phyloP scores from a whole-genome alignment of 1,140 invertebrate species.

The Oryzaephilus surinamensis region DNA sequence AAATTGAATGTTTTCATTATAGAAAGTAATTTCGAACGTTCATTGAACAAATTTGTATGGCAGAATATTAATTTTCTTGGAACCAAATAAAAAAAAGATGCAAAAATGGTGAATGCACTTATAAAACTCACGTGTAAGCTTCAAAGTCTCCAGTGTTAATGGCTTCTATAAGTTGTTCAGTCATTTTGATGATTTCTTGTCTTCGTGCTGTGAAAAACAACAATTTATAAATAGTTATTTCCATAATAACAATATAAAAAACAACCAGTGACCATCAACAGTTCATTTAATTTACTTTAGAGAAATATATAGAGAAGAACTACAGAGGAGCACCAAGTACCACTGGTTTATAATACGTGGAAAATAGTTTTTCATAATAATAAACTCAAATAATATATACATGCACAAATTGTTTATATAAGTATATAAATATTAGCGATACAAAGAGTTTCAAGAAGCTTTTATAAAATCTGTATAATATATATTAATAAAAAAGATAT shows the following conservation, averaged over 20 bases:
- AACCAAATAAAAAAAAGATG: too few species aligned
- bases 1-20: too few species aligned
- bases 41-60: constrained; percentile 53
- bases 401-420: neutral
- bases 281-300: too few species aligned
- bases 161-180: constrained; percentile 94
- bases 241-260: constrained; percentile 1
- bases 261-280: constrained; percentile 19
- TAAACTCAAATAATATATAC: constrained; percentile 1
- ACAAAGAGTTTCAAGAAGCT: neutral
- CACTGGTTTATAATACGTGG: constrained; percentile 37
- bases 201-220: constrained; percentile 60
- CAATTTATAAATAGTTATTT: neutral
- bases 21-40: constrained; percentile 57
- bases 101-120: too few species aligned
- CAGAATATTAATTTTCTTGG: too few species aligned
- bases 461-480: neutral
- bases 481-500: neutral
- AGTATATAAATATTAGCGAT: neutral
- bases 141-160: constrained; percentile 98
- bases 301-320: too few species aligned
- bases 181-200: constrained; percentile 98
- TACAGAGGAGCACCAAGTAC: constrained; percentile 32
- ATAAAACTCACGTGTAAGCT: constrained; percentile 68
- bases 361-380: too few species aligned